phyloP scores from a whole-genome alignment of 2,797 vertebrate genomes.

The Lithobates pipiens region DNA sequence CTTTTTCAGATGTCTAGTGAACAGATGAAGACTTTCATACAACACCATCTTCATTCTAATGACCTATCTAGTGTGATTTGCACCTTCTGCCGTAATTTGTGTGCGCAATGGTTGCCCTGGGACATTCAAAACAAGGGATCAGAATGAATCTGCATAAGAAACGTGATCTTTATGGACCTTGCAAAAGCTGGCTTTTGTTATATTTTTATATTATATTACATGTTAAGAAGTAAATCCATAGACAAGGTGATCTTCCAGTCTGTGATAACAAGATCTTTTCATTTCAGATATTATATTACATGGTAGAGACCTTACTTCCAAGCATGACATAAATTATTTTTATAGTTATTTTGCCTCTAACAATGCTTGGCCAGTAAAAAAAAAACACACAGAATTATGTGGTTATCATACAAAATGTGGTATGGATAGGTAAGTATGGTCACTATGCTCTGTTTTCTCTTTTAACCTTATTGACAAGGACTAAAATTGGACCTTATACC shows the following conservation, averaged over 20 bases:
- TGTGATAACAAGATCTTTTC: neutral
- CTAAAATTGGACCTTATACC: too few relatives aligned
- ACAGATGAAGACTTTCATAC: neutral
- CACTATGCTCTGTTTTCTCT: too few relatives aligned
- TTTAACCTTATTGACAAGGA: too few relatives aligned
- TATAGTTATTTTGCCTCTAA: slow-evolving; percentile 17
- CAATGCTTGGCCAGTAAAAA: neutral
- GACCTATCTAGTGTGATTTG: neutral
- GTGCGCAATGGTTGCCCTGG: neutral
- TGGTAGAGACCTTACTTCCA: neutral
- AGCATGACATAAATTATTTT: slow-evolving; percentile 11
- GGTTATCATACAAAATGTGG: too few relatives aligned
- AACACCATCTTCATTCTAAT: neutral
- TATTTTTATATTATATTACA: slow-evolving; percentile 45
- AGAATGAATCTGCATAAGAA: neutral
- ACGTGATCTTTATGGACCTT: slow-evolving; percentile 12
- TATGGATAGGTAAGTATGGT: too few relatives aligned
- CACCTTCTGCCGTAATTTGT: neutral
- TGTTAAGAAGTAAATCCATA: slow-evolving; percentile 31
- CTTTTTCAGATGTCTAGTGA: neutral
- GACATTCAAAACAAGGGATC: neutral
- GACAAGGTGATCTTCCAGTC: neutral
- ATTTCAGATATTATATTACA: neutral
- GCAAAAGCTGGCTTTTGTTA: slow-evolving; percentile 58
- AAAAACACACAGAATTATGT: too few relatives aligned